phyloP scores from a whole-genome alignment of 1,140 invertebrate species.

The Lordiphosa collinella region DNA sequence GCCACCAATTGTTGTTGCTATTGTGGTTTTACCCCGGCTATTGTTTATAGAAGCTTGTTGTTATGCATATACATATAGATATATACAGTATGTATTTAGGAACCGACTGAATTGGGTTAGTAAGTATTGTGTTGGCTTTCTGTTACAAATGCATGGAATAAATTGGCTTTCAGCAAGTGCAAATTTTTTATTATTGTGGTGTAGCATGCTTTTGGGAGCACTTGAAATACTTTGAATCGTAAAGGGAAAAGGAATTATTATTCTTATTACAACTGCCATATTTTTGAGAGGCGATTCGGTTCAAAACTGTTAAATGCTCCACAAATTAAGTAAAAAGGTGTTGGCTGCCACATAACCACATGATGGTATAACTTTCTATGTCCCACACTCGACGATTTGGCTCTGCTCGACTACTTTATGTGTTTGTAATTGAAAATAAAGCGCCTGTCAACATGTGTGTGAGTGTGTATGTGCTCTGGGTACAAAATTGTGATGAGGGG shows the following conservation, averaged over 20 bases:
- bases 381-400: too few species aligned
- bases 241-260: too few species aligned
- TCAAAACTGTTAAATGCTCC: background rate
- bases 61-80: background rate
- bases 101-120: slow-evolving; percentile 1
- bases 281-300: background rate
- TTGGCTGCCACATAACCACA: slow-evolving; percentile 5
- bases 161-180: slow-evolving; percentile 38
- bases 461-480: slow-evolving; percentile 2
- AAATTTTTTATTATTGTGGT: slow-evolving; percentile 16
- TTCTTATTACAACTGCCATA: slow-evolving; percentile 1
- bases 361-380: slow-evolving; percentile 1
- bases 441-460: slow-evolving; percentile 12
- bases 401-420: slow-evolving; percentile 1
- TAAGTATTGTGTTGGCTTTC: background rate
- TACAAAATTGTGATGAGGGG: background rate
- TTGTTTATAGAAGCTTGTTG: background rate
- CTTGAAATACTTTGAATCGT: background rate
- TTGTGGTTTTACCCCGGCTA: slow-evolving; percentile 2
- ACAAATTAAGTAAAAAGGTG: slow-evolving; percentile 6
- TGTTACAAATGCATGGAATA: slow-evolving; percentile 12
- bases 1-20: background rate
- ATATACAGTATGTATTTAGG: background rate
- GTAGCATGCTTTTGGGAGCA: slow-evolving; percentile 20
- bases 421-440: slow-evolving; percentile 11